Percentiles rank a stretch among this genome's conserved stretches.
phyloP scores from a whole-genome alignment of 2,797 vertebrate species.

The Oophaga sylvatica region DNA sequence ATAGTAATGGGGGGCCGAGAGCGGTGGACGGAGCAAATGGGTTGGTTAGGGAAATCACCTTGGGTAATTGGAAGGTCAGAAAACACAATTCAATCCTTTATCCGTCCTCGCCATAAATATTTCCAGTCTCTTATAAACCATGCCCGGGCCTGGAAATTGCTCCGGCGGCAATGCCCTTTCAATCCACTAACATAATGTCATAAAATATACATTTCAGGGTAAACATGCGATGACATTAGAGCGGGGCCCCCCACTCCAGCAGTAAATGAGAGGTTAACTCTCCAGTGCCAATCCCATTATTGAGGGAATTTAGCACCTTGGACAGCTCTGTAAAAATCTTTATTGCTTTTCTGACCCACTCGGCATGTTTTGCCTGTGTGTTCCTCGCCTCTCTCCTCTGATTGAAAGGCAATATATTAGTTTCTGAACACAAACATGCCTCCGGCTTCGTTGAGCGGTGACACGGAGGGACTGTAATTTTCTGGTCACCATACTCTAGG shows the following conservation, averaged over 20 bases:
- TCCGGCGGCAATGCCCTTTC: conserved; percentile 80
- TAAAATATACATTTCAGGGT: conserved; percentile 86
- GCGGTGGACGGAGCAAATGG: conserved; percentile 26
- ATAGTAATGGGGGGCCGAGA: conserved; percentile 39
- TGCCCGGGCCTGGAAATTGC: conserved; percentile 81
- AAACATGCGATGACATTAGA: conserved; percentile 84
- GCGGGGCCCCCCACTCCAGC: conserved; percentile 86
- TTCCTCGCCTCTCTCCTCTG: conserved; percentile 84
- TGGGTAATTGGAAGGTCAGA: conserved; percentile 64
- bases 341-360: conserved; percentile 98
- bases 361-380: conserved; percentile 94
- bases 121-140: conserved; percentile 76
- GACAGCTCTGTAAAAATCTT: conserved; percentile 98
- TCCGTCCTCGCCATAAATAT: conserved; percentile 80
- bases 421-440: conserved; percentile 96
- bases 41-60: conserved; percentile 37
- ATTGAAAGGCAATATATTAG: conserved; percentile 99
- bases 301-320: conserved; percentile 98
- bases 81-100: conserved; percentile 81
- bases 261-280: conserved; percentile 99
- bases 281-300: conserved; percentile 97
- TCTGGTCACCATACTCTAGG: conserved; percentile 93
- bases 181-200: conserved; percentile 85
- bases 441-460: conserved; percentile 91
- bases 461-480: conserved; percentile 96